Evolutionary conservation across 2,888 invertebrate species (phyloP).

Genomic region (Thymelicus lineola): DNA sequence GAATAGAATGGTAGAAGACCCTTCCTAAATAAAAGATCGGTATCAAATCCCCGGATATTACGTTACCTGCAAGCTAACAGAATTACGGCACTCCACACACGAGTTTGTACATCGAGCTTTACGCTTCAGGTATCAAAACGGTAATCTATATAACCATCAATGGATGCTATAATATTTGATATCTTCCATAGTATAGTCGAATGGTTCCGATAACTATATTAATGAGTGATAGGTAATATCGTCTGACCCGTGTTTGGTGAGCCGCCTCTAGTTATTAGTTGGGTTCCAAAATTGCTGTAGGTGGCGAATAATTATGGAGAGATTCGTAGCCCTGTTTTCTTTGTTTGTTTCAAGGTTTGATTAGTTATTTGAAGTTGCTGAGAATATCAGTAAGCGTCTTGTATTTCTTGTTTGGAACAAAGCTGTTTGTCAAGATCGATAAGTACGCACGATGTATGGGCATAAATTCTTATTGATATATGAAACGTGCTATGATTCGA

Average conservation of each 20-base stretch:
- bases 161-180: slow-evolving; percentile 5
- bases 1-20: slow-evolving; percentile 19
- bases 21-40: slow-evolving; percentile 32
- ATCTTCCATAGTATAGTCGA: background rate
- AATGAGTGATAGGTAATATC: slow-evolving; percentile 26
- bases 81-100: background rate
- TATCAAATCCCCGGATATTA: slow-evolving; percentile 40
- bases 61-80: slow-evolving; percentile 34
- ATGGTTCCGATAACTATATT: slow-evolving; percentile 20
- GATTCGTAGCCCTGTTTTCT: slow-evolving; percentile 8
- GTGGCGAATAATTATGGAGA: slow-evolving; percentile 12
- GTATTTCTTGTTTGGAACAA: too few relatives aligned
- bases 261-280: slow-evolving; percentile 25
- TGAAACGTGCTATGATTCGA: too few relatives aligned
- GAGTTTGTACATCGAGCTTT: background rate
- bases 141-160: slow-evolving; percentile 9
- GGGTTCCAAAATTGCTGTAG: slow-evolving; percentile 20
- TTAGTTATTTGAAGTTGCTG: background rate
- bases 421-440: too few relatives aligned
- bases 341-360: background rate
- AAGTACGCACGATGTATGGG: too few relatives aligned
- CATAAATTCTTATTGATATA: too few relatives aligned
- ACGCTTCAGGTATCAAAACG: background rate
- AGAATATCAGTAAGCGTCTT: background rate
- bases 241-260: slow-evolving; percentile 38